These are phyloP conservation scores for Anastatus disparis DNA, from an alignment of 1,140 invertebrate species.

Conservation along the genomic window DNA sequence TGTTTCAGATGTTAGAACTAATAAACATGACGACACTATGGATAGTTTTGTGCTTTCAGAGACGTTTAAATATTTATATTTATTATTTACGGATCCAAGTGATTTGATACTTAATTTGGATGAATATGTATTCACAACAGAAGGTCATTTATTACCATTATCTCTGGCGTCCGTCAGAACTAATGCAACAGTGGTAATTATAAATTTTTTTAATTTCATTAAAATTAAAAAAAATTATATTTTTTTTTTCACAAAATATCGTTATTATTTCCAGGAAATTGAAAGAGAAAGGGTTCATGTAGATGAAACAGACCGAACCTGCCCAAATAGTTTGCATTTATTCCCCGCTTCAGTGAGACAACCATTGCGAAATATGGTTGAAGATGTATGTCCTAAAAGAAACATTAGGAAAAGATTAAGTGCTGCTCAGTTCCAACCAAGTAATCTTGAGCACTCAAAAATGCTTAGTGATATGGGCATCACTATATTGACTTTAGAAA, in stretches of 20 bases:
- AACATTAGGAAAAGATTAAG: conserved; percentile 71
- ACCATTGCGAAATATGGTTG: conserved; percentile 87
- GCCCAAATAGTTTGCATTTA: conserved; percentile 86
- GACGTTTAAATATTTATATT: conserved; percentile 97
- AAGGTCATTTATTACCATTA: conserved; percentile 94
- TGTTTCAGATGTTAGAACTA: conserved; percentile 93
- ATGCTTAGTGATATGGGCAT: conserved; percentile 95
- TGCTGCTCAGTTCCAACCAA: conserved; percentile 81
- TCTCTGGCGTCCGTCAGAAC: conserved; percentile 72
- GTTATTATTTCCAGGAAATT: conserved; percentile 65
- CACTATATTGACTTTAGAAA: conserved; percentile 84
- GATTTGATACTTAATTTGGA: conserved; percentile 93
- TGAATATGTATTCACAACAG: conserved; percentile 97
- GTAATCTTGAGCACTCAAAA: conserved; percentile 90
- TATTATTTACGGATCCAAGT: conserved; percentile 90
- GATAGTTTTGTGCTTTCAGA: conserved; percentile 98
- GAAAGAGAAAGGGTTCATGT: conserved; percentile 67
- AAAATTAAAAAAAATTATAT: neutral
- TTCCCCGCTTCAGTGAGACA: conserved; percentile 82
- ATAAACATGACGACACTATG: conserved; percentile 92
- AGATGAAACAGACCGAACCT: conserved; percentile 76
- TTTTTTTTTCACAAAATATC: conserved; percentile 11
- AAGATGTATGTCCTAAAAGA: conserved; percentile 79
- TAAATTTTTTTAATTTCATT: conserved; percentile 13
- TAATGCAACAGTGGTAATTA: conserved; percentile 66